Evolutionary conservation across 2,888 invertebrate species (phyloP), one percentile per base, ranked within the genome.

Genomic region (Brenthis daphne): DNA sequence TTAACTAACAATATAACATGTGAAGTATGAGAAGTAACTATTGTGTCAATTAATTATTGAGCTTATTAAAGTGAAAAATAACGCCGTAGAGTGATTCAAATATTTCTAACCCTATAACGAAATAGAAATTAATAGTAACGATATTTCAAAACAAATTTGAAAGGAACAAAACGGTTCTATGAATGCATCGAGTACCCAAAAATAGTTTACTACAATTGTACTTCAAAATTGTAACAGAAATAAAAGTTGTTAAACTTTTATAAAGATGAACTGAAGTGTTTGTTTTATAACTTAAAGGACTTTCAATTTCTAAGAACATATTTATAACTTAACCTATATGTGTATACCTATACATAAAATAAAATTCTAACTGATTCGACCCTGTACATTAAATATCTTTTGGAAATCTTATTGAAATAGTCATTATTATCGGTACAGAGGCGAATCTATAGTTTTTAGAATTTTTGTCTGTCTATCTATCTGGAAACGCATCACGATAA

Each of bases 161-260:
- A 82, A 76, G 75, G 79, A 82, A 85, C 81, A 82, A 85, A 79
- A 80, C 74, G 79, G 80, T 82, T 79, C 82, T 84, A 83, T 88
- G 83, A 87, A 86, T 82, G 76, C 70, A 55, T 58, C 57, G 68
- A 72, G 76, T 80, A 79, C 84, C 85, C 72, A 73, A 83, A 87
- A 89, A 90, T 90, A 88, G 85, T 79, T 83, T 81, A 83, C 82
- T 81, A 74, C 78, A 57, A 69, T 58, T 29, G 24, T 51, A 48
- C 53, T 47, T 29, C 14, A 55, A 55, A 55, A 20, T 54, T 16
- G 58, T 2, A 58, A 48, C 29, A 58, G 2, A 58, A 29, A 29
- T 12, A 54, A 54, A 1, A 11, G 2, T 54, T 24, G 8, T 43
- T 11, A 43, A 43, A 43, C 1, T 8, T 43, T 43, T 43, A 8